These are phyloP conservation scores for Notarius quadriscutis DNA, from an alignment of 2,113 vertebrate genomes.

Conservation along the genomic window DNA sequence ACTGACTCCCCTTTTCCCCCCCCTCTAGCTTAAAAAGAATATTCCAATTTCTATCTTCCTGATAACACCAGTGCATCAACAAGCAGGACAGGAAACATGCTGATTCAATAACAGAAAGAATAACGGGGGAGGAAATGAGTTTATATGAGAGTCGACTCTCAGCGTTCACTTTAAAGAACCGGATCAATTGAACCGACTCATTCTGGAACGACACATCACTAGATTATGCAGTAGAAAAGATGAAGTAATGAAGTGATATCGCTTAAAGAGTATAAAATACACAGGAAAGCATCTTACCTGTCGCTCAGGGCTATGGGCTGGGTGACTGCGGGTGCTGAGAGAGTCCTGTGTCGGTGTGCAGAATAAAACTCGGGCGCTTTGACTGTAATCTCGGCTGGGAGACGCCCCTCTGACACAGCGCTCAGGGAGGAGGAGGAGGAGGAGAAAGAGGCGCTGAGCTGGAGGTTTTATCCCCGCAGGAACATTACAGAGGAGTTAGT, in stretches of 20 bases:
- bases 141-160: not conserved
- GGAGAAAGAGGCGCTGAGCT: not conserved
- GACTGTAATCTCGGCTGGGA: constrained; percentile 12
- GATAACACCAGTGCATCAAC: not conserved
- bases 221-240: not conserved
- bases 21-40: too few relatives aligned
- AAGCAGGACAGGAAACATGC: not conserved
- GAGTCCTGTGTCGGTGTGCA: constrained; percentile 2
- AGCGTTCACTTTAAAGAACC: too few relatives aligned
- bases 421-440: not conserved
- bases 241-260: not conserved
- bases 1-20: not conserved
- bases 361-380: not conserved
- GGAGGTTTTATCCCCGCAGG: not conserved
- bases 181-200: not conserved
- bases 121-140: not conserved
- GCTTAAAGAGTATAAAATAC: not conserved
- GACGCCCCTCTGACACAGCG: constrained; percentile 12
- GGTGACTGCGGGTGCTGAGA: not conserved
- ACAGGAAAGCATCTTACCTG: not conserved
- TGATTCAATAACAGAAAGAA: not conserved
- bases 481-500: not conserved
- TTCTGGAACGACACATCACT: not conserved
- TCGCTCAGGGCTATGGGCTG: not conserved
- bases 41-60: not conserved